These are phyloP conservation scores for Sinotaia quadrata DNA, from an alignment of 2,888 invertebrate species.

Conservation along the genomic window DNA sequence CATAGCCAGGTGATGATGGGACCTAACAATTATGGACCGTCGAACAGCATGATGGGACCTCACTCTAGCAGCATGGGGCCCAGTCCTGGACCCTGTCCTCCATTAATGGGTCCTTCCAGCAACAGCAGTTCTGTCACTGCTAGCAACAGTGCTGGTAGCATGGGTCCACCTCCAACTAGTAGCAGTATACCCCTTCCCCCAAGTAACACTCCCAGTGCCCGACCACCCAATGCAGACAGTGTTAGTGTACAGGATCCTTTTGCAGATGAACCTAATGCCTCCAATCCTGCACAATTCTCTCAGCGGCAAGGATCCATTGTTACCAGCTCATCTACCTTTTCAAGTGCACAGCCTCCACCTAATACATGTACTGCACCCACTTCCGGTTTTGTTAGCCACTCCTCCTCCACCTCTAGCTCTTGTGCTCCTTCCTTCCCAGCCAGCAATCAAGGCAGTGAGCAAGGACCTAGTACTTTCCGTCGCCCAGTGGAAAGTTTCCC, in stretches of 20 bases:
- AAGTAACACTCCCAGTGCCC: constrained; percentile 32
- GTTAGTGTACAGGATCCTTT: constrained; percentile 71
- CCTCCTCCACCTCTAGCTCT: constrained; percentile 15
- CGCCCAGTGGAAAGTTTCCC: constrained; percentile 21
- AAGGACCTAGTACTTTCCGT: constrained; percentile 30
- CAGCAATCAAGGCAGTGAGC: constrained; percentile 21
- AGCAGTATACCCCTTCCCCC: constrained; percentile 22
- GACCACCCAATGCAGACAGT: constrained; percentile 56
- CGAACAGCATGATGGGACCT: constrained; percentile 33
- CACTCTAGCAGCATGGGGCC: constrained; percentile 31
- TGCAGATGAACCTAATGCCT: constrained; percentile 65
- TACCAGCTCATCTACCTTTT: constrained; percentile 16
- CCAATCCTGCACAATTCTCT: constrained; percentile 44
- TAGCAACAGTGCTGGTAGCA: constrained; percentile 10
- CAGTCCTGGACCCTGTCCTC: constrained; percentile 28
- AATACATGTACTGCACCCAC: constrained; percentile 39
- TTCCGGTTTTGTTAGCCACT: constrained; percentile 27
- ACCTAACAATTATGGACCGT: constrained; percentile 24
- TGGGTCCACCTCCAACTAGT: constrained; percentile 12
- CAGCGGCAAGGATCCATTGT: constrained; percentile 39
- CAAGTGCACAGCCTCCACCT: constrained; percentile 29
- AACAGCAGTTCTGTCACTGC: neutral
- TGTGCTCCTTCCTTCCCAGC: neutral
- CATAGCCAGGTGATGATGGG: constrained; percentile 31
- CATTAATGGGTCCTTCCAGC: constrained; percentile 22